Evolutionary conservation across 1,140 invertebrate genomes (phyloP).

Genomic region (silkworm (Bombyx mori)): DNA sequence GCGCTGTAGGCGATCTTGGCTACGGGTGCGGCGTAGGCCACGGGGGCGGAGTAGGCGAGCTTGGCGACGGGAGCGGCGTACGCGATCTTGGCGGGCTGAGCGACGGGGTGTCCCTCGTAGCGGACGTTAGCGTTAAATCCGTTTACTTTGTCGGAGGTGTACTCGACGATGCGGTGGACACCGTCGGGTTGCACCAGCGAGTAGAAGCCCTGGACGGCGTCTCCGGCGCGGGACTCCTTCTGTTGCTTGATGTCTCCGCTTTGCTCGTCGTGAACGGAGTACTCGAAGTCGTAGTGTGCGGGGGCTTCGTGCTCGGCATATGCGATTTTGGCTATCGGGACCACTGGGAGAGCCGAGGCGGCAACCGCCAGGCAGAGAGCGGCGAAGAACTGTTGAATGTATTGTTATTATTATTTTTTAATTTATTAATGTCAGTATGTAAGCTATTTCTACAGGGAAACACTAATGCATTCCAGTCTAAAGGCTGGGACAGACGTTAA

Average conservation of each 20-base stretch:
- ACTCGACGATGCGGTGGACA: conserved; percentile 75
- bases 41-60: conserved; percentile 14
- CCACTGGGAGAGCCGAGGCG: conserved; percentile 34
- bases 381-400: conserved; percentile 7
- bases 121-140: conserved; percentile 45
- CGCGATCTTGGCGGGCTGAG: conserved; percentile 16
- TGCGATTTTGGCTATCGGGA: conserved; percentile 33
- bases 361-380: conserved; percentile 38
- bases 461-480: no score
- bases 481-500: no score
- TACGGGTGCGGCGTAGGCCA: conserved; percentile 12
- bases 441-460: no score
- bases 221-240: conserved; percentile 65
- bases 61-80: conserved; percentile 27
- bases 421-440: not conserved
- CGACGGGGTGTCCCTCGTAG: conserved; percentile 36
- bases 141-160: conserved; percentile 58
- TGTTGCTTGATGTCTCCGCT: conserved; percentile 67
- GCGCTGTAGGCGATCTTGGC: conserved; percentile 5
- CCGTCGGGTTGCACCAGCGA: conserved; percentile 72
- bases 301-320: conserved; percentile 69
- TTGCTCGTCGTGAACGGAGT: conserved; percentile 73
- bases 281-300: conserved; percentile 78
- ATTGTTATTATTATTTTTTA: not conserved
- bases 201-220: conserved; percentile 75